Base-by-base conservation (phyloP, 2,113 vertebrate species). In the Grammomys surdaster region DNA sequence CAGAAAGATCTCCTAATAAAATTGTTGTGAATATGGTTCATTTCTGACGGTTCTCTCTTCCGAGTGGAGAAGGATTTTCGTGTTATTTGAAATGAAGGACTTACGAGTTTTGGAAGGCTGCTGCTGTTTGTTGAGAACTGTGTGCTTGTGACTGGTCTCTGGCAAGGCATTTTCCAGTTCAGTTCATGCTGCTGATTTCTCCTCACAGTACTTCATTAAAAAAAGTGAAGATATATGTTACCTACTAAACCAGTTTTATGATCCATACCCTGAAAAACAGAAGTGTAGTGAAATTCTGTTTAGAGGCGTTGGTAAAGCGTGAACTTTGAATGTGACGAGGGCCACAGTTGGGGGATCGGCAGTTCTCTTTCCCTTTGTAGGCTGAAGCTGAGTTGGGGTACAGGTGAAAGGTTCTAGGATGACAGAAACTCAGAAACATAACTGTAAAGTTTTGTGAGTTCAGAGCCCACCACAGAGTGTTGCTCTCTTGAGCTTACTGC, bases 241-340 rank as follows among this genome's bases (percentile, higher is more conserved):
- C 13, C 24, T n/a, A 36, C 51, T 67, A 77, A 90, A 72, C 95
- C 92, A 31, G 60, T 75, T 93, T 93, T 87, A 69, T 91, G 46
- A 40, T 78, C 3, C 8, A 0, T 46, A 65, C 3, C 82, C 92
- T 95, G 80, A 77, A 88, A 96, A 95, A 81, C 48, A 56, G 20
- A 75, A 46, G 7, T 72, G n/a, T 91, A 72, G 58, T 94, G 78
- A 67, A 88, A 84, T 95, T 84, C 19, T 91, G 63, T 95, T 22
- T n/a, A 76, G 84, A 90, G 22, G 94, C 54, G 54, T 73, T 93
- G 63, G n/a, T 65, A 73, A 93, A 70, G 77, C 84, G n/a, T 8
- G 28, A n/a, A 77, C 65, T 94, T 95, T 94, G 20, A 67, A 7
- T 46, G 0, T 7, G 82, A 90, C 81, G 36, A 65, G 72, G 16